Conservation (phyloP, 2,113 vertebrate species). For the Hemibates koningsi region DNA sequence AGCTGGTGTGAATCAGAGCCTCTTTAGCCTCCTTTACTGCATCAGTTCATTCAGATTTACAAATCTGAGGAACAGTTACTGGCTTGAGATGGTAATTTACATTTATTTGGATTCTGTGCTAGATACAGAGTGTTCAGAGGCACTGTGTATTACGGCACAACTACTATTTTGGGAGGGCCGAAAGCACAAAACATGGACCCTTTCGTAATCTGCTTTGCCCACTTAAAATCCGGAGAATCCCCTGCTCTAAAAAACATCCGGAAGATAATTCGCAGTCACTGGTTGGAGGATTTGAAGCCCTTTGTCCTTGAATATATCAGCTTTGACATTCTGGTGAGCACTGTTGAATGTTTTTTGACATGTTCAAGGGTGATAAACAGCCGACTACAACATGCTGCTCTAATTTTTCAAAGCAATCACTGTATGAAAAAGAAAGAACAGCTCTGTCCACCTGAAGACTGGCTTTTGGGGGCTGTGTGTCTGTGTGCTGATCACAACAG, state of each 20-base stretch:
- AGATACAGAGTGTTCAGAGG: neutral
- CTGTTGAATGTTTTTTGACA: neutral
- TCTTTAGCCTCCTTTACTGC: neutral
- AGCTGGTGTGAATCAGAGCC: neutral
- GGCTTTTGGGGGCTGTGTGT: neutral
- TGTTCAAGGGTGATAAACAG: neutral
- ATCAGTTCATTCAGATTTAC: neutral
- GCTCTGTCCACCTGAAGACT: neutral
- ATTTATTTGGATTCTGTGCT: neutral
- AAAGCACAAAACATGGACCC: rapidly evolving
- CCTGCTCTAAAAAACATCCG: neutral
- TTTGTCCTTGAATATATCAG: rapidly evolving
- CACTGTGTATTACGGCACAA: rapidly evolving
- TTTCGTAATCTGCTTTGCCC: too few species aligned
- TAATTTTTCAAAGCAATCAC: neutral
- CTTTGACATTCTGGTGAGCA: neutral
- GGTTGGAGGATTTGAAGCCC: neutral
- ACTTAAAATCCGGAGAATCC: rapidly evolving
- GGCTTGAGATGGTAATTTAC: neutral
- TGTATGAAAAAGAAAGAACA: neutral
- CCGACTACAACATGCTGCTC: neutral
- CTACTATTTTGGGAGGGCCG: rapidly evolving
- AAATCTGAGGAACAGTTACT: neutral
- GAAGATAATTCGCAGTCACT: neutral
- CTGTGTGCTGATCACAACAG: conserved; percentile 1